Conservation (phyloP, 2,888 invertebrate genomes). For the Zootermopsis nevadensis region DNA sequence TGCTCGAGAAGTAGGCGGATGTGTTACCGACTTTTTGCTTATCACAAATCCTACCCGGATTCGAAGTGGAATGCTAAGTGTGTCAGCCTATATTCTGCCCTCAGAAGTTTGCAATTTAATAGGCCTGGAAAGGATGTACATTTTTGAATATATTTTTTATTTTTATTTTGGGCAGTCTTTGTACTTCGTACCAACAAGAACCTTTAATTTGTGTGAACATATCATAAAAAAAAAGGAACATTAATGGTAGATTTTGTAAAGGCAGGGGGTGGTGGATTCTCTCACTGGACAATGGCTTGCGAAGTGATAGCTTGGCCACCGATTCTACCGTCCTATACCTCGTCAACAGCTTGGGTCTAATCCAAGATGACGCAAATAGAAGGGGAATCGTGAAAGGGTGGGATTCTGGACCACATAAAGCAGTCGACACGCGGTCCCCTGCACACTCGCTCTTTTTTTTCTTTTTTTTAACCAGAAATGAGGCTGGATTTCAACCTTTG, state of each 20-base stretch:
- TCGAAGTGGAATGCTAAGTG: too few relatives aligned
- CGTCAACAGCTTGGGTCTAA: slow-evolving; percentile 44
- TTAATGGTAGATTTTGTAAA: slow-evolving; percentile 47
- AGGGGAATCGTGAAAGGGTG: slow-evolving; percentile 34
- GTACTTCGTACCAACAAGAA: slow-evolving; percentile 38
- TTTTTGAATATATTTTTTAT: slow-evolving; percentile 32
- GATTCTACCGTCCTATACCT: slow-evolving; percentile 18
- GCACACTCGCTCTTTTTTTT: not conserved
- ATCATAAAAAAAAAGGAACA: slow-evolving; percentile 49
- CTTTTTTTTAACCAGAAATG: slow-evolving; percentile 2
- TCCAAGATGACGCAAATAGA: slow-evolving; percentile 48
- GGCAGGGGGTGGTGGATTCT: not conserved
- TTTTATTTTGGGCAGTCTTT: slow-evolving; percentile 34
- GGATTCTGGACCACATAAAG: slow-evolving; percentile 27
- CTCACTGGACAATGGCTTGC: slow-evolving; percentile 43
- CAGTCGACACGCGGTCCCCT: slow-evolving; percentile 13
- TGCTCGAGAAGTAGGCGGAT: too few relatives aligned
- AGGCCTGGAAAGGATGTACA: not conserved
- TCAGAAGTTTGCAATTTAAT: too few relatives aligned
- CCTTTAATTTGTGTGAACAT: slow-evolving; percentile 49
- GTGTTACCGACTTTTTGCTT: too few relatives aligned
- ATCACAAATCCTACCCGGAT: too few relatives aligned
- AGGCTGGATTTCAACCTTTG: not conserved
- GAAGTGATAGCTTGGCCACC: slow-evolving; percentile 45
- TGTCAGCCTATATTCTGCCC: too few relatives aligned